Percentiles rank a stretch among this genome's conserved stretches.
These are phyloP conservation scores for Lepidocyrtinus sp. DNA, from an alignment of 2,888 invertebrate genomes.

Conservation along the genomic window DNA sequence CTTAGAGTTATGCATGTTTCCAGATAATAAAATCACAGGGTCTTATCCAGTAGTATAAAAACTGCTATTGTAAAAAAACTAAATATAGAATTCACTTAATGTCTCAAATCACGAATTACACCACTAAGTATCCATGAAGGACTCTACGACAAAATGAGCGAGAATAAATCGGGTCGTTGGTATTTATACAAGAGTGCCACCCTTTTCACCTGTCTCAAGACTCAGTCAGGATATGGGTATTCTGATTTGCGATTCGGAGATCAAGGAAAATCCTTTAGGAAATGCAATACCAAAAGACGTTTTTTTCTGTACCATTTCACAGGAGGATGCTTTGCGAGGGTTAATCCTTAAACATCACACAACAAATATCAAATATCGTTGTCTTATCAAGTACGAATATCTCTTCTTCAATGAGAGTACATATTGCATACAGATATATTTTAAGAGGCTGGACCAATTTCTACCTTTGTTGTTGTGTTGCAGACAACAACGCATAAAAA, in stretches of 20 bases:
- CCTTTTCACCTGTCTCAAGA: background rate
- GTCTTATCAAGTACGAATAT: no score
- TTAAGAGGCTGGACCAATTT: constrained; percentile 9
- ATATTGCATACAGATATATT: no score
- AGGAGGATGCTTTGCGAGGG: constrained; percentile 38
- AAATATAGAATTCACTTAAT: no score
- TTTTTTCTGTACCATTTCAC: constrained; percentile 38
- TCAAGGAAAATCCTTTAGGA: constrained; percentile 20
- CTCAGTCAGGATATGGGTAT: no score
- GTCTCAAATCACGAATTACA: no score
- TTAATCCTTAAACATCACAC: no score
- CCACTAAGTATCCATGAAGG: no score
- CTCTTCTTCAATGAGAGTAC: no score
- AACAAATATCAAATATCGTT: no score
- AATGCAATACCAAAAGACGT: background rate
- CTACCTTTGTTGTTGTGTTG: background rate
- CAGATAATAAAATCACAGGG: no score
- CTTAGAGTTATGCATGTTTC: constrained; percentile 10
- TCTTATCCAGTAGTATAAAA: no score
- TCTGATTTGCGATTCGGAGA: background rate
- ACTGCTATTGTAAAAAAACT: no score
- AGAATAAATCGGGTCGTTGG: constrained; percentile 42
- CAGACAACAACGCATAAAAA: background rate
- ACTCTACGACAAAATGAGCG: constrained; percentile 34
- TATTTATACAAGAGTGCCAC: constrained; percentile 40